Evolutionary conservation across 2,797 vertebrate genomes (phyloP).

Genomic region (Chrosomus eos): DNA sequence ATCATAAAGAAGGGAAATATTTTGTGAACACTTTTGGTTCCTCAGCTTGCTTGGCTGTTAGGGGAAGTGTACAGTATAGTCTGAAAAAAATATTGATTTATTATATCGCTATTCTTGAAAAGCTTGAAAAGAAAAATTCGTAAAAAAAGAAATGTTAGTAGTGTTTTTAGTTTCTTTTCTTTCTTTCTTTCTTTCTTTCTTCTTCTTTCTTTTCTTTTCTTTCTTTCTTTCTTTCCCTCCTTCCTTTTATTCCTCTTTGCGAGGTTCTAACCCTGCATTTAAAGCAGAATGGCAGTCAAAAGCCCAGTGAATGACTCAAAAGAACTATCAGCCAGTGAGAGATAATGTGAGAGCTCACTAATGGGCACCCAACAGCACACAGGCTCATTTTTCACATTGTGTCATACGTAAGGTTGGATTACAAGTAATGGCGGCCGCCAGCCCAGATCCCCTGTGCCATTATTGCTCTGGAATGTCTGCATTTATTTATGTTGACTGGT

Average conservation of each 20-base stretch:
- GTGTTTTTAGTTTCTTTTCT: not conserved
- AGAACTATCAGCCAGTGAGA: slow-evolving; percentile 82
- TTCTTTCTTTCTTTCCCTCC: not conserved
- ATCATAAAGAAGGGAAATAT: not conserved
- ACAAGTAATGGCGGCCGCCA: slow-evolving; percentile 95
- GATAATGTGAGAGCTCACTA: slow-evolving; percentile 98
- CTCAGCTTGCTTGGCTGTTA: not conserved
- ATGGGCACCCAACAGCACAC: slow-evolving; percentile 98
- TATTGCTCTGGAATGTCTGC: slow-evolving; percentile 86
- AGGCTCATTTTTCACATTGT: slow-evolving; percentile 99
- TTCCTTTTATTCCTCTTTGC: slow-evolving; percentile 39
- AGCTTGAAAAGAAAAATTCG: too few species aligned
- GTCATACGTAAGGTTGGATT: slow-evolving; percentile 97
- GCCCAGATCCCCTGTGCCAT: slow-evolving; percentile 89
- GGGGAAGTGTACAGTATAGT: not conserved
- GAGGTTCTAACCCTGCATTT: slow-evolving; percentile 76
- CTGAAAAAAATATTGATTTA: not conserved
- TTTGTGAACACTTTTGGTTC: not conserved
- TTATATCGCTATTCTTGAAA: not conserved
- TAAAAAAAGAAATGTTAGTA: too few species aligned
- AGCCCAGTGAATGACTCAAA: slow-evolving; percentile 83
- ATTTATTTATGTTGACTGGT: slow-evolving; percentile 99
- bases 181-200: not conserved
- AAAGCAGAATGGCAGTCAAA: slow-evolving; percentile 81
- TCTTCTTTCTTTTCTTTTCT: not conserved